Evolutionary conservation across 2,797 vertebrate genomes (phyloP), one percentile per base, ranked within the genome.

Genomic region (Lerista edwardsae): DNA sequence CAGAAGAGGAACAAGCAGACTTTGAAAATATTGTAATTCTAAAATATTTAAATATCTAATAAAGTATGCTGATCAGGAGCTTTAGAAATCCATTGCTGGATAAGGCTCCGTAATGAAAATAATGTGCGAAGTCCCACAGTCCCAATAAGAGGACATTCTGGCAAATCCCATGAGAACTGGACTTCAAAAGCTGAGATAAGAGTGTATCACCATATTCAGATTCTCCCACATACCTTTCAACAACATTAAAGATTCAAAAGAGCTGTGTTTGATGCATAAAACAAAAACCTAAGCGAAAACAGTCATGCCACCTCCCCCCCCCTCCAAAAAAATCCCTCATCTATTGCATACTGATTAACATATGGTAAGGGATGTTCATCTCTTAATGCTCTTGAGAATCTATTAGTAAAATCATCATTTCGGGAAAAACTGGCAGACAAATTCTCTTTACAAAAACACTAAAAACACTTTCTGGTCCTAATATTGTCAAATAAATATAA

Each of bases 371-470:
- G 61, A n/a, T 55, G 47, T 14, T 76, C 82, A 68, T 31, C 41
- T n/a, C 73, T 76, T 76, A 68, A 76, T 59, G 17, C 29, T 76
- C 47, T 83, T 57, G 51, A 76, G 34, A 17, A n/a, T 68, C 47
- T 76, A 83, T 57, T 34, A 71, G 34, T 29, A 83, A 79, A 82
- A 78, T 81, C 80, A 93, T 92, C 89, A 88, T 89, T 88, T 87
- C 80, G 14, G 91, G 91, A 87, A 71, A 90, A 75, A 74, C 14
- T 47, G 51, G 77, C 41, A 64, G 59, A 55, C 10, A 65, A 84
- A 84, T 51, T 25, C 27, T 67, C 34, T 67, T 41, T 57, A 73
- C 8, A 19, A 84, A 65, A 67, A 12, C 36, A 41, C 44, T 79
- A 75, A 84, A 44, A 78, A 65, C 9, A 78, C 71, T 12, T 82